Base-by-base conservation (phyloP, 2,888 invertebrate species). In the Eupithecia subumbrata region DNA sequence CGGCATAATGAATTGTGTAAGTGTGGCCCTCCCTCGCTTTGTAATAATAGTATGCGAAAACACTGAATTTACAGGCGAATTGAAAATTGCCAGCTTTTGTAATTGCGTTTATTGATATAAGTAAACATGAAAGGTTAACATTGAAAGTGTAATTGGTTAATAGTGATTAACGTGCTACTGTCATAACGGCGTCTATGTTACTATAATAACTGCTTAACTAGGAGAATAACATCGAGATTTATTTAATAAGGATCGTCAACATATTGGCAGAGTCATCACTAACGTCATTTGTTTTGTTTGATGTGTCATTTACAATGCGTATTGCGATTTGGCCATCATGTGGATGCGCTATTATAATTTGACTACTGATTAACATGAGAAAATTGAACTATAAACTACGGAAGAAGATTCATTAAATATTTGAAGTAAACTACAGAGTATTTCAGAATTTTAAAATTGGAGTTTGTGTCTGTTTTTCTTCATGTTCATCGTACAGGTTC, bases 1-100 rank as follows among this genome's bases (percentile, higher is more conserved):
- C 80, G 81, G 83, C 78, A 84, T 87, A 89, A 89, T 87, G 86
- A 87, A 85, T 87, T 86, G 84, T 82, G 84, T 76, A 83, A 69
- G 73, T 43, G 52, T 64, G 12, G 30, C 72, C 69, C 45, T 72
- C 48, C 69, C 43, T 67, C 37, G 22, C 8, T 40, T 12, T 68
- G 22, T 25, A 68, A 16, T 43, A 68, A n/a, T 40, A 40, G n/a
- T 37, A n/a, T 5, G 18, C 18, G 43, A 14, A n/a, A n/a, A 22
- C n/a, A 5, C 11, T 52, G 16, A 45, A 66, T 9, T n/a, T 71
- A 16, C 16, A 16, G 18, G 14, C 18, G 37, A 66, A 75, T 71
- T 72, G 60, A 75, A 79, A 78, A 63, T 68, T 71, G 34, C 40
- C 60, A 48, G 69, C 22, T 48, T 74, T 75, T 69, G 43, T 67